Evolutionary conservation across 2,113 vertebrate species (phyloP).

Genomic region (Phyllostomus hastatus): DNA sequence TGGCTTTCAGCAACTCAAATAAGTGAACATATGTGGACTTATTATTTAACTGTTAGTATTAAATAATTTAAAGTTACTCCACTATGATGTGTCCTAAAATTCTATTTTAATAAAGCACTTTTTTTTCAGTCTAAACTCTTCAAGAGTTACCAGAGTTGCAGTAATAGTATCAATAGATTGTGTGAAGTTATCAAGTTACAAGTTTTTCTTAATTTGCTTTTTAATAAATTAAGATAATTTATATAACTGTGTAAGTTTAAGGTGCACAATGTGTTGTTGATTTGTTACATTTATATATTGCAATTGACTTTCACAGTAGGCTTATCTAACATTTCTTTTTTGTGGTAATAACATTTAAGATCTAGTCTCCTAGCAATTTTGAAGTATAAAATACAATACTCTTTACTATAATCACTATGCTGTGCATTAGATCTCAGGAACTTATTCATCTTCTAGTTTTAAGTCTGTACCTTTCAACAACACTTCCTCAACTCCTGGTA

Average conservation of each 20-base stretch:
- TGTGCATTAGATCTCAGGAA: background rate
- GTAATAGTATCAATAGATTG: background rate
- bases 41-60: background rate
- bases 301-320: background rate
- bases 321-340: background rate
- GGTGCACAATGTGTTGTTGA: background rate
- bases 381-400: background rate
- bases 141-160: background rate
- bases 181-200: background rate
- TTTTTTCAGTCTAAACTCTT: constrained; percentile 7
- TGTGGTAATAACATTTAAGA: background rate
- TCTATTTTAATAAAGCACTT: background rate
- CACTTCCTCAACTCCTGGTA: background rate
- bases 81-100: background rate
- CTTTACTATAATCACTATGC: background rate
- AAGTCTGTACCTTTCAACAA: background rate
- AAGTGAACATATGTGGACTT: background rate
- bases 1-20: constrained; percentile 15
- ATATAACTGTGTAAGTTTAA: background rate
- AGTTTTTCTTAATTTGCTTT: background rate
- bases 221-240: background rate
- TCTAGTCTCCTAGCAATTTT: background rate
- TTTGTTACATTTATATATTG: background rate
- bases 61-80: background rate
- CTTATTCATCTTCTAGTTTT: background rate